A percentile compares a stretch with the other conserved stretches of the same genome.
phyloP scores from a whole-genome alignment of 2,888 invertebrate species.

The Saturnia japonica region DNA sequence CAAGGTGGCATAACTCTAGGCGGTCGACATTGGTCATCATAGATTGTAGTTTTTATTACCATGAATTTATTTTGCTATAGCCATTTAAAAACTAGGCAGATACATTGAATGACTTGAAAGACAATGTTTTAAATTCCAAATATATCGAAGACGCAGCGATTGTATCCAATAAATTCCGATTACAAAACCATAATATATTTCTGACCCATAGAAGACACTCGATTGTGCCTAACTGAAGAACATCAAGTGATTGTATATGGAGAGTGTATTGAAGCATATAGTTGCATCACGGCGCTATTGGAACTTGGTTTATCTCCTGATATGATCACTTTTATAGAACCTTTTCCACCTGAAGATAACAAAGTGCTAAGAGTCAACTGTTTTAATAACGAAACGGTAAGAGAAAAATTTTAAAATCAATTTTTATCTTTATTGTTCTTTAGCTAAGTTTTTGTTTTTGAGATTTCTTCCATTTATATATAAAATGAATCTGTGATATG shows the following conservation, averaged over 20 bases:
- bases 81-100: background rate
- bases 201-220: conserved; percentile 37
- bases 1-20: background rate
- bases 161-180: background rate
- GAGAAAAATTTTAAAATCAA: background rate
- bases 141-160: background rate
- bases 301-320: conserved; percentile 81
- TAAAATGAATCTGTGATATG: background rate
- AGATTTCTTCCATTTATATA: too few species aligned
- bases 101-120: background rate
- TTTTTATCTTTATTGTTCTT: too few species aligned
- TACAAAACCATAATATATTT: background rate
- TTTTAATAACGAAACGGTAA: conserved; percentile 68
- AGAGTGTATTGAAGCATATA: conserved; percentile 84
- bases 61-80: background rate
- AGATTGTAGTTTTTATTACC: background rate
- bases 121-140: background rate
- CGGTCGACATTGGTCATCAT: background rate
- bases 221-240: conserved; percentile 34
- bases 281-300: conserved; percentile 84
- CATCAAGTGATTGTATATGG: conserved; percentile 85
- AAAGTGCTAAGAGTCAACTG: conserved; percentile 62
- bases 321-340: conserved; percentile 83
- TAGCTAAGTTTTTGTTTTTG: background rate
- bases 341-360: conserved; percentile 65